Evolutionary conservation across 2,888 invertebrate species (phyloP).

Genomic region (Dendrolimus houi): DNA sequence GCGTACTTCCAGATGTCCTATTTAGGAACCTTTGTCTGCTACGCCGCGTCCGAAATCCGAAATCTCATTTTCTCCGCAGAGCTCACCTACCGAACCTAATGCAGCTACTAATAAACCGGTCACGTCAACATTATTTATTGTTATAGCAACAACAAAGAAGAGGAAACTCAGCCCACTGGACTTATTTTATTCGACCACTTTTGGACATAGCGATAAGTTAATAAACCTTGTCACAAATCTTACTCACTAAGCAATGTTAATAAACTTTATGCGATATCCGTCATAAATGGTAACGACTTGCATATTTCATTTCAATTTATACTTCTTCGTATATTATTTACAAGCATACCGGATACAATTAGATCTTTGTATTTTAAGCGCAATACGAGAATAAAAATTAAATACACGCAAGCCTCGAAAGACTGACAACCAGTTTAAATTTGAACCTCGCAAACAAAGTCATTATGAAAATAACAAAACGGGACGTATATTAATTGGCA

Average conservation of each 20-base stretch:
- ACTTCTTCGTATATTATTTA: background rate
- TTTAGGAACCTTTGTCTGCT: conserved; percentile 36
- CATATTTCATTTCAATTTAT: background rate
- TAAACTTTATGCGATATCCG: background rate
- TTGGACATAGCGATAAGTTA: conserved; percentile 20
- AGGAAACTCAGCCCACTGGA: conserved; percentile 42
- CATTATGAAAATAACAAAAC: background rate
- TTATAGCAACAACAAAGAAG: conserved; percentile 57
- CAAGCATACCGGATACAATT: background rate
- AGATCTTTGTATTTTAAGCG: background rate
- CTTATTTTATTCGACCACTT: conserved; percentile 43
- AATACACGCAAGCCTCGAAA: background rate
- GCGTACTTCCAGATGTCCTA: conserved; percentile 34
- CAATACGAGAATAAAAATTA: background rate
- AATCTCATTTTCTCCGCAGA: conserved; percentile 40
- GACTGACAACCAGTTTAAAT: background rate
- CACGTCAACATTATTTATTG: conserved; percentile 70
- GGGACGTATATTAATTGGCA: conserved; percentile 34
- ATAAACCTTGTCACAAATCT: conserved; percentile 6
- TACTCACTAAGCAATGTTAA: background rate
- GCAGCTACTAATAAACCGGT: conserved; percentile 66
- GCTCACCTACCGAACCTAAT: conserved; percentile 46
- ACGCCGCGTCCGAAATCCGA: conserved; percentile 38
- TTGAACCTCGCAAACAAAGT: background rate
- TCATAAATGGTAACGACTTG: background rate